Base-by-base conservation (phyloP, 1,140 invertebrate genomes). In the Drosophila pandora region DNA sequence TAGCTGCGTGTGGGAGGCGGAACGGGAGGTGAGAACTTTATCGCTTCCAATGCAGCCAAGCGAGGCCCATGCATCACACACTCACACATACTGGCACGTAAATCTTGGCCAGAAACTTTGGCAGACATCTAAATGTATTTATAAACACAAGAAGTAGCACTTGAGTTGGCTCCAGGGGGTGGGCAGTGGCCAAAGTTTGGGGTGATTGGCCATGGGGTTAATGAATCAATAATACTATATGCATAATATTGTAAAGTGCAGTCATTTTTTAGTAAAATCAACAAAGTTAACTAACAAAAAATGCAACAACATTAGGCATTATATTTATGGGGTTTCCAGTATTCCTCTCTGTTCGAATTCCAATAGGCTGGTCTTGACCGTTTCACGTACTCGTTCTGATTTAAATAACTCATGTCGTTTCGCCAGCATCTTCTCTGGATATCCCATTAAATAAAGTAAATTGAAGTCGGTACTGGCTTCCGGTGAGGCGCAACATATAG, bases 81-180 rank as follows among this genome's bases (percentile, higher is more conserved):
- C 50, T 6, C 57, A 13, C 65, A 53, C 49, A 47, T 22, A 8
- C 21, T 21, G 43, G 43, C 21, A 57, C 60, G 68, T 76, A 80
- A 84, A 84, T 79, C 80, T 79, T 84, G 55, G 75, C 50, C 63
- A 65, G 34, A 62, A 84, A 85, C 81, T 85, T 85, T 85, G 81
- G 68, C 77, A 85, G 81, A 85, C 81, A 81, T 49, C 59, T 73
- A 85, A 67, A 87, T 85, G 77, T 88, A 88, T 88, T 82, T 82
- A 87, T 78, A 82, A 75, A 74, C 63, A 80, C 62, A 72, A 61
- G 47, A 79, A 54, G 43, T 52, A 84, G 53, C 63, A 78, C 81
- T 77, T 70, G 68, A 84, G 81, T 60, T 67, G 13, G 10, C n/a
- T 8, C 45, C 7, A 17, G 23, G 12, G 28, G n/a, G 8, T 17